Base-by-base conservation (phyloP, 2,797 vertebrate species). In the Myotis myotis region DNA sequence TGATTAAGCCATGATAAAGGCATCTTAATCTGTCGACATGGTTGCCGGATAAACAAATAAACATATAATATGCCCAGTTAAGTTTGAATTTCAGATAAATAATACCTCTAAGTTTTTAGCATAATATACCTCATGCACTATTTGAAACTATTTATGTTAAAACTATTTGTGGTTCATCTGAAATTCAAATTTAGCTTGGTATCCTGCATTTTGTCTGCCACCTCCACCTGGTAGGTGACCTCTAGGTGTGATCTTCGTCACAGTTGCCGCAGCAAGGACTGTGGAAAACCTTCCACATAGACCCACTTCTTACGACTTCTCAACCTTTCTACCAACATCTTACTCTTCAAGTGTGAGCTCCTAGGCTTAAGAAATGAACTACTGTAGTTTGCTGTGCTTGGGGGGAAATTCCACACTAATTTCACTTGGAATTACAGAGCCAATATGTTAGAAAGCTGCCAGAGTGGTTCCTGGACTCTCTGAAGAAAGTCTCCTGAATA, bases 81-180 rank as follows among this genome's bases (percentile, higher is more conserved):
- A 66, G 22, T 86, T 70, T 71, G n/a, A 60, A 76, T 95, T 95
- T 90, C 17, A 87, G 66, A 49, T 62, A 76, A 88, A 64, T 66
- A 68, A 28, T 51, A 51, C 8, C 38, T 66, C 7, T 15, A 68
- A 3, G 4, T 74, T 55, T 92, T 78, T 90, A 81, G n/a, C 66
- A 38, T 74, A 90, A 8, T 64, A 53, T 91, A 53, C 15, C 8
- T n/a, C 13, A 19, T 78, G 11, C 4, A 72, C 38, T 71, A 13
- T 89, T 78, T 78, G 60, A 3, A 28, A 47, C 4, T n/a, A 64
- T 15, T 62, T 87, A 64, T 7, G 15, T 64, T 55, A 85, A 68
- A 62, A 41, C 30, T 72, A 6, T 57, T 12, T 53, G 10, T 72
- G 6, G 1, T 57, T 79, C 89, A 91, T 72, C 62, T 85, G 70